These are phyloP conservation scores for Gisinianus flammeolus DNA, from an alignment of 2,888 invertebrate species.

Conservation along the genomic window DNA sequence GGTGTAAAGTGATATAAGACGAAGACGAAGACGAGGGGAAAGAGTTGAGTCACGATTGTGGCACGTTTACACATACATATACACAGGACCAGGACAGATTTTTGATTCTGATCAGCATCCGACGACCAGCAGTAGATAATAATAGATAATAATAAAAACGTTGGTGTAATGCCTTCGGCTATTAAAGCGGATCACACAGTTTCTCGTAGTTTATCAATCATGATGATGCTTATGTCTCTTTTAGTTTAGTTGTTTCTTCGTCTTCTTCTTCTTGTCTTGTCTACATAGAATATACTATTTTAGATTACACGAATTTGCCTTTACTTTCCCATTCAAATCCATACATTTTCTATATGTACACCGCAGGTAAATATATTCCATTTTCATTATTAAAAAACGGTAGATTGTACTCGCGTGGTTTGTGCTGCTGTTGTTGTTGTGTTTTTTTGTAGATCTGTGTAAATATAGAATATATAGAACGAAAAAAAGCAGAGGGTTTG, in stretches of 20 bases:
- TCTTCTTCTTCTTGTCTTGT: background rate
- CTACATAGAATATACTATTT: no score
- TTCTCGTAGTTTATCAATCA: slow-evolving; percentile 2
- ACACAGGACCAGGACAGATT: background rate
- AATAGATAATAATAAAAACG: background rate
- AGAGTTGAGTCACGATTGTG: slow-evolving; percentile 36
- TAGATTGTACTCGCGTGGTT: background rate
- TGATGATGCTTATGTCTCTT: background rate
- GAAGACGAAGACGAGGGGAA: background rate
- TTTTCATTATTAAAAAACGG: background rate
- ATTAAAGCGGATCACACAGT: slow-evolving; percentile 34
- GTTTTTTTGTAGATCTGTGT: background rate
- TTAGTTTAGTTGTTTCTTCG: background rate
- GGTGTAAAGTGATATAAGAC: slow-evolving; percentile 22
- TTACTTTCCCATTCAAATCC: no score
- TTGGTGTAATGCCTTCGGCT: slow-evolving; percentile 23
- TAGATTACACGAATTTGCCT: no score
- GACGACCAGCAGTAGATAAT: background rate
- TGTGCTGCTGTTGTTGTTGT: background rate
- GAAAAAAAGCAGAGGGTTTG: background rate
- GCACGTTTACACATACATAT: slow-evolving; percentile 8
- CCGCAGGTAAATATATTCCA: background rate
- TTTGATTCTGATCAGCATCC: background rate
- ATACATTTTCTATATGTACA: background rate
- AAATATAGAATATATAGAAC: background rate